phyloP scores from a whole-genome alignment of 2,113 vertebrate genomes.

The Microtus pennsylvanicus region DNA sequence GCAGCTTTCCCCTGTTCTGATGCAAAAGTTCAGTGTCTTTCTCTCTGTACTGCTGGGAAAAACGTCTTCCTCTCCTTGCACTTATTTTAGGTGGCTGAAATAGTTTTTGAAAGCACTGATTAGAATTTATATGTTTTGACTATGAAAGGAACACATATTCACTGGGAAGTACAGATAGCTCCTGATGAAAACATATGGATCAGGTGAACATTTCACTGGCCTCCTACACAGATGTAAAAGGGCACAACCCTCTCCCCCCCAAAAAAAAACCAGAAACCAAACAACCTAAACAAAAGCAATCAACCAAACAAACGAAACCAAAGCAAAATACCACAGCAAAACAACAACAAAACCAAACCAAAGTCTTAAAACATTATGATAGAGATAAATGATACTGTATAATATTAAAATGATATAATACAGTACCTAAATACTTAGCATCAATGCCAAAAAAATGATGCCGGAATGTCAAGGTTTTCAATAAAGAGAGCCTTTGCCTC shows the following conservation, averaged over 20 bases:
- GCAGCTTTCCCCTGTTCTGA: conserved; percentile 12
- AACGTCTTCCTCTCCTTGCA: neutral
- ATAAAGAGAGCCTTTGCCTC: neutral
- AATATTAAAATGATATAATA: neutral
- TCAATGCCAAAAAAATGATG: neutral
- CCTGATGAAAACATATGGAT: neutral
- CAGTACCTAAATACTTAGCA: conserved; percentile 27
- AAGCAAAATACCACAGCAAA: neutral
- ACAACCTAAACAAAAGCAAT: no score
- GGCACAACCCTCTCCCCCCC: no score
- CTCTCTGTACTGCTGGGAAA: conserved; percentile 13
- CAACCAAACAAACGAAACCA: neutral
- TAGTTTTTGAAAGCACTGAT: neutral
- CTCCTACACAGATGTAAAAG: neutral
- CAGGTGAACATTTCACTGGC: neutral
- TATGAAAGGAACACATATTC: conserved; percentile 7
- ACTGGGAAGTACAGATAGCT: neutral
- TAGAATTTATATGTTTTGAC: conserved; percentile 38
- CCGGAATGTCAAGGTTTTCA: conserved; percentile 37
- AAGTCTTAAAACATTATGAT: neutral
- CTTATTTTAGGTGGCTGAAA: conserved; percentile 57
- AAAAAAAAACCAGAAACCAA: neutral
- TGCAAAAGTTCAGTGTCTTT: neutral
- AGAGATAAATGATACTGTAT: neutral
- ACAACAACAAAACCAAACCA: neutral